Evolutionary conservation across 1,140 invertebrate genomes (phyloP).

Genomic region (Mactra quadrangularis): DNA sequence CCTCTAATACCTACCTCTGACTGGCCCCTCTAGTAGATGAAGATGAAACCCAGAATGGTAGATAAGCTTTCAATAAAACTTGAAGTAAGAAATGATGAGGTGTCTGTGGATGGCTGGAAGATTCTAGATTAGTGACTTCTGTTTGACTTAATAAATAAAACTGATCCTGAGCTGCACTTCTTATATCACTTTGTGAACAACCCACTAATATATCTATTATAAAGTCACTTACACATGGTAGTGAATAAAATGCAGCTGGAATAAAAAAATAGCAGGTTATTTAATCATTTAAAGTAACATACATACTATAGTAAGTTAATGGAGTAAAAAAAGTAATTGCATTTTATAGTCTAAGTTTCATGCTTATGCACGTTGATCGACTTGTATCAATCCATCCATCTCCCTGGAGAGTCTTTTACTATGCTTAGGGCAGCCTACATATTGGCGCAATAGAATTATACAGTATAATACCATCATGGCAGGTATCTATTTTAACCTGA

Average conservation of each 20-base stretch:
- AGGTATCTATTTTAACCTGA: too few relatives aligned
- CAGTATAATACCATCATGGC: too few relatives aligned
- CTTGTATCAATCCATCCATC: too few relatives aligned
- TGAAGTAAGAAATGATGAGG: slow-evolving; percentile 83
- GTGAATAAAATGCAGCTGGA: slow-evolving; percentile 83
- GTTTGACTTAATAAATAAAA: slow-evolving; percentile 83
- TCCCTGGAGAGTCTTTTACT: too few relatives aligned
- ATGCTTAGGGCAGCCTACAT: too few relatives aligned
- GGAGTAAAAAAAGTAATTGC: too few relatives aligned
- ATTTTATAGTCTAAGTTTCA: too few relatives aligned
- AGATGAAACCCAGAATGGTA: slow-evolving; percentile 86
- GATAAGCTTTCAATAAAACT: slow-evolving; percentile 84
- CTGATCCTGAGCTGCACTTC: slow-evolving; percentile 84
- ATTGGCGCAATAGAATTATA: too few relatives aligned
- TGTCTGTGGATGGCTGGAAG: slow-evolving; percentile 65
- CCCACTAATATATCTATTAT: slow-evolving; percentile 86
- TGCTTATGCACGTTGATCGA: too few relatives aligned
- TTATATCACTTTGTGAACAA: slow-evolving; percentile 83
- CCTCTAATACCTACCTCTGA: slow-evolving; percentile 83
- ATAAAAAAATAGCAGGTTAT: too few relatives aligned
- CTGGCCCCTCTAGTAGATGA: slow-evolving; percentile 84
- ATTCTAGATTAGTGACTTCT: slow-evolving; percentile 54
- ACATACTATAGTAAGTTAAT: too few relatives aligned
- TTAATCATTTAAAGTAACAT: too few relatives aligned
- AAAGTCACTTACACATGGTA: slow-evolving; percentile 85